phyloP scores from a whole-genome alignment of 2,113 vertebrate species.

The Anarhynchus alexandrinus region DNA sequence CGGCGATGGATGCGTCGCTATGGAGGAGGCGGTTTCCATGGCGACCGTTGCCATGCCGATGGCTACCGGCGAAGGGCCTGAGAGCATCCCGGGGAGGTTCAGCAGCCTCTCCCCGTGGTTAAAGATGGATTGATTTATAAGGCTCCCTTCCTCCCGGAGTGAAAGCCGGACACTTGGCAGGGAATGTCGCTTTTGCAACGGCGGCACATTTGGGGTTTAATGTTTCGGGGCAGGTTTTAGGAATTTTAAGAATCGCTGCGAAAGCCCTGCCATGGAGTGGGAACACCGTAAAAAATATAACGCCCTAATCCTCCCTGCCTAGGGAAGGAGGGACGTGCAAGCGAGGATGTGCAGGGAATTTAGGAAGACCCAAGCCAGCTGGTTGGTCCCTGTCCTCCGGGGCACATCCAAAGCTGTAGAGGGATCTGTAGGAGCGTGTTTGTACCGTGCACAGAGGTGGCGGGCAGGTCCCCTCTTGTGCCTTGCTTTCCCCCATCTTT shows the following conservation, averaged over 20 bases:
- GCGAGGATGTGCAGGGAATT: background rate
- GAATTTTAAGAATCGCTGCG: background rate
- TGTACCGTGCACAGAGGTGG: accelerated
- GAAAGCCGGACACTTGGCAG: accelerated
- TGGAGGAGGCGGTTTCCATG: slow-evolving; percentile 70
- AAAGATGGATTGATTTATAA: slow-evolving; percentile 13
- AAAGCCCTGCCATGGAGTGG: accelerated
- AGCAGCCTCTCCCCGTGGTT: background rate
- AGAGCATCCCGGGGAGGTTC: slow-evolving; percentile 66
- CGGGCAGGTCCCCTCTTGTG: background rate
- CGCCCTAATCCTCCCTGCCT: background rate
- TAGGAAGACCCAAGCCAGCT: background rate
- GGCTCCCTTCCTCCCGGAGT: background rate
- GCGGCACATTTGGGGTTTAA: accelerated
- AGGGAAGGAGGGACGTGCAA: background rate
- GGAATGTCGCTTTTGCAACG: accelerated
- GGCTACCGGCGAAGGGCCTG: slow-evolving; percentile 65
- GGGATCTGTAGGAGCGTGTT: background rate
- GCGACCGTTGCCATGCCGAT: slow-evolving; percentile 76
- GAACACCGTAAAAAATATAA: background rate
- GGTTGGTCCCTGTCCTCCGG: accelerated
- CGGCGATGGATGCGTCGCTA: slow-evolving; percentile 54
- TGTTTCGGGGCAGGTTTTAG: accelerated
- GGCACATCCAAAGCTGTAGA: background rate
- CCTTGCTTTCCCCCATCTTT: background rate